These are phyloP conservation scores for Microctenopoma stevenorrisi DNA, from an alignment of 2,797 vertebrate species.

Conservation along the genomic window DNA sequence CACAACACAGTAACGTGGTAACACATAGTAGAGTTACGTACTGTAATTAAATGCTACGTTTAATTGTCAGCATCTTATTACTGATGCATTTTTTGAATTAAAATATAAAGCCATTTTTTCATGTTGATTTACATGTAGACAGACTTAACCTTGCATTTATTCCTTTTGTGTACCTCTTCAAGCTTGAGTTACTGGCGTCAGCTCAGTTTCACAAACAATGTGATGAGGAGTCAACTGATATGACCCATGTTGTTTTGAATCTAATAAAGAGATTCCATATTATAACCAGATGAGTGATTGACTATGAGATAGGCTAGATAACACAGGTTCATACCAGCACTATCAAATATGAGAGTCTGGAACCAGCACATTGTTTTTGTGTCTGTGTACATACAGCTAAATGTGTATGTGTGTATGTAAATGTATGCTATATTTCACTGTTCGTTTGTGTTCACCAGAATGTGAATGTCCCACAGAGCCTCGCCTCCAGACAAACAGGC, in stretches of 20 bases:
- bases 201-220: too few species aligned
- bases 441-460: slow-evolving; percentile 63
- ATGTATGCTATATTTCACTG: slow-evolving; percentile 57
- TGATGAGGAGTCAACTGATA: neutral
- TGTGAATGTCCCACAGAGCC: slow-evolving; percentile 68
- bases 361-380: slow-evolving; percentile 7
- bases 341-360: neutral
- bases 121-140: too few species aligned
- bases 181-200: slow-evolving; percentile 3
- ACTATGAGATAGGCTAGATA: neutral
- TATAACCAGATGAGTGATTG: too few species aligned
- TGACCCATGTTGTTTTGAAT: neutral
- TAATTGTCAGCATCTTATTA: too few species aligned
- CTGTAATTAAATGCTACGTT: too few species aligned
- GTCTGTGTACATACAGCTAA: neutral
- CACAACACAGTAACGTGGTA: too few species aligned
- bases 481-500: slow-evolving; percentile 70
- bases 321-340: neutral
- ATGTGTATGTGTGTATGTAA: slow-evolving; percentile 43
- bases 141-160: neutral
- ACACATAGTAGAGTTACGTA: too few species aligned
- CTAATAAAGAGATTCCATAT: neutral
- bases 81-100: too few species aligned
- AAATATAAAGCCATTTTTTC: too few species aligned
- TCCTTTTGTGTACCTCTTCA: too few species aligned